Evolutionary conservation across 2,113 vertebrate species (phyloP), one percentile per base, ranked within the genome.

Genomic region (Siphamia tubifer): DNA sequence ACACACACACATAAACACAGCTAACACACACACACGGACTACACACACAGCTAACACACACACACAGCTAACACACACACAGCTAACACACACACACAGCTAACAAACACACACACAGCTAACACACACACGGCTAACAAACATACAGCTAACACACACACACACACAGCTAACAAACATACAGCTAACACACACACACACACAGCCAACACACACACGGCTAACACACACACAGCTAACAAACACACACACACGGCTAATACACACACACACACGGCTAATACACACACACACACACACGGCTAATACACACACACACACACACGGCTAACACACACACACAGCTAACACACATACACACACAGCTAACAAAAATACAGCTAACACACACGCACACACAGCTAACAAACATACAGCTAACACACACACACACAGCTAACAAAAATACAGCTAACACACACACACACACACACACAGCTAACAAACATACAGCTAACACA

Each of bases 21-120:
- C 60, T 35, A 67, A 73, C 36, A 21, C 45, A 30, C n/a, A n/a
- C n/a, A n/a, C n/a, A n/a, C n/a, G n/a, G n/a, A n/a, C 40, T 34
- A 23, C 35, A 55, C 31, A 15, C 9, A 16, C 15, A 30, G 30
- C 60, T 35, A 67, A 73, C 36, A 21, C 45, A 30, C n/a, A 55
- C 31, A 15, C 9, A 16, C 15, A 30, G 30, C 60, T 35, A 67
- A 73, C 36, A 21, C 45, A 55, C 31, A 15, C 9, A 16, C 15
- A 30, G 30, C 60, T 35, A 67, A 73, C 36, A 21, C 45, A 30
- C n/a, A n/a, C n/a, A n/a, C n/a, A n/a, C n/a, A n/a, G n/a, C n/a
- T n/a, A n/a, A n/a, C n/a, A n/a, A n/a, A n/a, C n/a, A n/a, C n/a
- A 55, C 31, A 15, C 9, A 16, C 15, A 30, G 30, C 60, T 35